Conservation (phyloP, 2,113 vertebrate genomes). For the Tachycineta bicolor region DNA sequence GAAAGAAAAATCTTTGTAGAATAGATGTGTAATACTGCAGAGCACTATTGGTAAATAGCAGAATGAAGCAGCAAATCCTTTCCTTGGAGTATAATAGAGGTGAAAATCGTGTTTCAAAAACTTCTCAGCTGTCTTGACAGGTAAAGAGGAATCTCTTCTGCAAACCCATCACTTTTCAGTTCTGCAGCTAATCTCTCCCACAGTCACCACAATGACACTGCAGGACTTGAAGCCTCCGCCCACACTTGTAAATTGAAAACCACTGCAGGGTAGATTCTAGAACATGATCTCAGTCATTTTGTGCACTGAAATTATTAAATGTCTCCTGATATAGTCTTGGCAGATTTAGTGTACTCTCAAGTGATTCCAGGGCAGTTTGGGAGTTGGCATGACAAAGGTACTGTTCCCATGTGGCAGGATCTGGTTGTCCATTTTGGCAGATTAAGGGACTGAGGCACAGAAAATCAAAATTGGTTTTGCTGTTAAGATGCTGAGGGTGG, state of each 20-base stretch:
- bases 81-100: background rate
- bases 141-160: background rate
- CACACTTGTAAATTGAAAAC: background rate
- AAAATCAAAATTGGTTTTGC: background rate
- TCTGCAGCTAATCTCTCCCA: background rate
- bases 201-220: background rate
- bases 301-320: background rate
- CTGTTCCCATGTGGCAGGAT: rapidly evolving
- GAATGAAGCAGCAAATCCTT: constrained; percentile 24
- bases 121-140: background rate
- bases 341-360: background rate
- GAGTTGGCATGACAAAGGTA: background rate
- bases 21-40: background rate
- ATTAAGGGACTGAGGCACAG: background rate
- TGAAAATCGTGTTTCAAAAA: constrained; percentile 19
- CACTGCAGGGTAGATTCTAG: background rate
- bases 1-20: background rate
- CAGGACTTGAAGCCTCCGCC: background rate
- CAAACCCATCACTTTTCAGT: background rate
- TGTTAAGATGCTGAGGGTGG: background rate
- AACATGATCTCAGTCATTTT: background rate
- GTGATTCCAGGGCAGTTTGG: background rate
- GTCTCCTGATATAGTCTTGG: background rate
- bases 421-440: background rate
- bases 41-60: background rate